phyloP scores from a whole-genome alignment of 2,113 vertebrate species.

The Tetrao urogallus region DNA sequence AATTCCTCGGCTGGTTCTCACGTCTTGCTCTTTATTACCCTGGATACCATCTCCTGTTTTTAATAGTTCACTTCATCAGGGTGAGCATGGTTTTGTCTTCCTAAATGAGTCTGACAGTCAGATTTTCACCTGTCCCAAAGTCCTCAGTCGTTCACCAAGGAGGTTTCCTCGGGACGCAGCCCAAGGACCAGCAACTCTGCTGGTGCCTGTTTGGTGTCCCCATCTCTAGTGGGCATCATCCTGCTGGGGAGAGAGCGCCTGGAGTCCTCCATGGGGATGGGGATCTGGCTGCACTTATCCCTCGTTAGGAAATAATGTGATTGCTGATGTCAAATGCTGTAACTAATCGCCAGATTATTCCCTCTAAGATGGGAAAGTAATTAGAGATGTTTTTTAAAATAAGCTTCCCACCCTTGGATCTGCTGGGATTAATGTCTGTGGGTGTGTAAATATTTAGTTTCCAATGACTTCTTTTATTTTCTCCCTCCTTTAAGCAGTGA shows the following conservation, averaged over 20 bases:
- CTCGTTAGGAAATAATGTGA: not conserved
- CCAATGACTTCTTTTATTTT: not conserved
- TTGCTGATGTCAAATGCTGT: not conserved
- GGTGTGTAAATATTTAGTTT: conserved; percentile 68
- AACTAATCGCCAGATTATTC: conserved; percentile 43
- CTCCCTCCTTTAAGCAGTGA: not conserved
- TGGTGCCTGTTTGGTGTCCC: not conserved
- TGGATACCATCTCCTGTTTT: conserved; percentile 52
- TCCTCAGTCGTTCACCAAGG: not conserved
- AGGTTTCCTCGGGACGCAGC: not conserved
- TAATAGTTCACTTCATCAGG: conserved; percentile 30
- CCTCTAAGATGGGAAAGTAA: conserved; percentile 49
- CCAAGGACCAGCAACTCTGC: fast-evolving
- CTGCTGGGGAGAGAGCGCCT: not conserved
- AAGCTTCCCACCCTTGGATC: conserved; percentile 38
- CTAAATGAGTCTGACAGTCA: conserved; percentile 17
- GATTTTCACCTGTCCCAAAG: not conserved
- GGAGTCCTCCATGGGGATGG: not conserved
- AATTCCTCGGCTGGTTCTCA: conserved; percentile 57
- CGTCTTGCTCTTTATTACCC: conserved; percentile 57
- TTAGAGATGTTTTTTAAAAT: conserved; percentile 18
- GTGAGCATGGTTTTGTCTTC: not conserved
- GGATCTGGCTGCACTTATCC: not conserved
- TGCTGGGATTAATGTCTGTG: conserved; percentile 22
- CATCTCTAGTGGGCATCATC: not conserved